Base-by-base conservation (phyloP, 64 coral and sea anemone genomes). In the Actinia equina region DNA sequence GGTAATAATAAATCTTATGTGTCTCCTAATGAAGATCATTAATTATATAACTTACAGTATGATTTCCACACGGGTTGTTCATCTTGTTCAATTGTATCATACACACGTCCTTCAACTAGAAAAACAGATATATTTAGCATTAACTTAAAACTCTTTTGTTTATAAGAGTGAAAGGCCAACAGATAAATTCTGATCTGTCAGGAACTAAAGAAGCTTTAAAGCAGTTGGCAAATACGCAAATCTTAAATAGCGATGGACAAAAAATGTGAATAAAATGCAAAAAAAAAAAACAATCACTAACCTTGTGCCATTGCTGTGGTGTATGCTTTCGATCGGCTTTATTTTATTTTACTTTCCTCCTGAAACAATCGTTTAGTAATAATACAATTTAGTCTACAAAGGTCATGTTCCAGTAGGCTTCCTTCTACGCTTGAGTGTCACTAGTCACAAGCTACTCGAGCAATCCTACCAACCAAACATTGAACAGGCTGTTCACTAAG, bases 21-120 rank as follows among this genome's bases (percentile, higher is more conserved):
- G 14, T 19, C 5, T 7, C 46, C 18, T 20, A 19, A 27, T 30
- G 16, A 60, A 30, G 19, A 62, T 20, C 2, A 69, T 62, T 18
- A 23, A 37, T 37, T 37, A 37, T 37, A 37, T 37, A 37, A 92
- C 90, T 92, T 83, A 92, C 90, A 63, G n/a, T 92, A 92, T 7
- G 90, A 92, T 26, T 92, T 92, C 90, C 90, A 92, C 6, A 83
- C 52, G 7, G 90, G 85, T 41, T 87, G 60, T 57, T 87, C 59
- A 22, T 85, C 83, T 60, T 85, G 43, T n/a, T 85, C 90, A 17
- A 92, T 76, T 7, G 90, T 92, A 52, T 87, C 90, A 77, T 92
- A 92, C 19, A 87, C 60, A 10, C 90, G 84, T 82, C 90, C 90
- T 54, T 87, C 85, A 23, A 69, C 85, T 74, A 76, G 16, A 61